phyloP scores from a whole-genome alignment of 2,797 vertebrate species.

The Propithecus perrieri region DNA sequence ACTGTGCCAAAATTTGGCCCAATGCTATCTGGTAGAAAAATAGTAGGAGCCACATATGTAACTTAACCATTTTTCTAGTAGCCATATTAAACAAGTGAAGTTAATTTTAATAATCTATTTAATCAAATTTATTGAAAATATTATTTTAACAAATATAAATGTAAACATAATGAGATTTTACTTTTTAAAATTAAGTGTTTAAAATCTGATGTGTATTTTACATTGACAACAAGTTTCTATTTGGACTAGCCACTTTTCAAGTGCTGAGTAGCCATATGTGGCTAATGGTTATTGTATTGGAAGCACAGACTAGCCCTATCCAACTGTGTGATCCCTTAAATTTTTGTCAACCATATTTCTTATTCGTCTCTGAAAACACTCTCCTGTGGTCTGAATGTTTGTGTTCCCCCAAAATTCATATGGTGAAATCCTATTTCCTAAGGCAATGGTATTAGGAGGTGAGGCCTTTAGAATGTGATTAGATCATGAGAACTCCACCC shows the following conservation, averaged over 20 bases:
- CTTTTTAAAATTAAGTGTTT: background rate
- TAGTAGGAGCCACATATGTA: background rate
- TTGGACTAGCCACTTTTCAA: background rate
- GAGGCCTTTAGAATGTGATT: background rate
- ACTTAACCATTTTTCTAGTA: background rate
- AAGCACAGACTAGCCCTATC: background rate
- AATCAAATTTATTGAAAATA: background rate
- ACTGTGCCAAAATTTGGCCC: background rate
- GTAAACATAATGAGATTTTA: background rate
- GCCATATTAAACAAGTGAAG: background rate
- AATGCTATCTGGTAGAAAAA: background rate
- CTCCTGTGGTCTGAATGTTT: background rate
- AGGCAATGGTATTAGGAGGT: background rate
- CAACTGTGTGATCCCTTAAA: background rate
- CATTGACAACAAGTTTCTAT: background rate
- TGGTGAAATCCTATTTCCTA: background rate
- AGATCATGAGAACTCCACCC: background rate
- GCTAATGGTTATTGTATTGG: background rate
- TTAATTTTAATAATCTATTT: background rate
- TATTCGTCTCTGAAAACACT: background rate
- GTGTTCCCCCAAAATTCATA: background rate
- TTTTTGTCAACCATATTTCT: background rate
- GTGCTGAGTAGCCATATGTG: background rate
- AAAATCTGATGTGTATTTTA: background rate
- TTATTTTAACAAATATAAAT: background rate